Evolutionary conservation across 1,140 invertebrate genomes (phyloP).

Genomic region (Aradophagus sp.): DNA sequence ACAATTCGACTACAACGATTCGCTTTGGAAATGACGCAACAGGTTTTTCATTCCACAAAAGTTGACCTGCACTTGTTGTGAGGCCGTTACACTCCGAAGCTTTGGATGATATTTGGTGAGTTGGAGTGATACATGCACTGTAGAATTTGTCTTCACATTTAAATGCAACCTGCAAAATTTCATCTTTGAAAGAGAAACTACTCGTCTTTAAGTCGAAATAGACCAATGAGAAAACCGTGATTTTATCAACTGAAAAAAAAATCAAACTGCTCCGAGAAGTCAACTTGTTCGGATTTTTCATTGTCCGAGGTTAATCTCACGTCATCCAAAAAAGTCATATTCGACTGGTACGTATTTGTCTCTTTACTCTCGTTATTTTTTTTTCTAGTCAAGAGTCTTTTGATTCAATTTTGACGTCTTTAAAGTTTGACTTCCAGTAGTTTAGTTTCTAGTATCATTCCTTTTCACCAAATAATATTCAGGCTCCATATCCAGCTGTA

Average conservation of each 20-base stretch:
- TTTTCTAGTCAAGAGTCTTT: slow-evolving; percentile 15
- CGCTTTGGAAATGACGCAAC: slow-evolving; percentile 21
- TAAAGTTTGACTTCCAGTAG: slow-evolving; percentile 11
- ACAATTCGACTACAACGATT: slow-evolving; percentile 23
- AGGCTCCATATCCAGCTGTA: slow-evolving; percentile 8
- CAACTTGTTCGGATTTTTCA: too few relatives aligned
- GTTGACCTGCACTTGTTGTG: slow-evolving; percentile 11
- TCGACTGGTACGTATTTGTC: slow-evolving; percentile 27
- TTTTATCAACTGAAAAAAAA: too few relatives aligned
- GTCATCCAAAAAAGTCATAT: slow-evolving; percentile 26
- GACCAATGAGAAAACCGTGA: too few relatives aligned
- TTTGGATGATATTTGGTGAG: slow-evolving; percentile 12
- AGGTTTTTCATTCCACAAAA: slow-evolving; percentile 15
- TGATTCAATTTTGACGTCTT: slow-evolving; percentile 31
- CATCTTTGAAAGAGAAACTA: slow-evolving; percentile 24
- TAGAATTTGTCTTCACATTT: slow-evolving; percentile 13
- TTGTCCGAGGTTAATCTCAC: slow-evolving; percentile 32
- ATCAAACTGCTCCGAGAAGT: too few relatives aligned
- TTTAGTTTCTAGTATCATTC: slow-evolving; percentile 7
- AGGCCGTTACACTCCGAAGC: slow-evolving; percentile 15
- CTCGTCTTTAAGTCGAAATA: slow-evolving; percentile 35
- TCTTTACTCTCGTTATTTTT: slow-evolving; percentile 37
- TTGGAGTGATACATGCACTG: slow-evolving; percentile 16
- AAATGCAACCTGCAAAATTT: slow-evolving; percentile 29
- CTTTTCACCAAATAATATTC: slow-evolving; percentile 12